Conservation (phyloP, 2,113 vertebrate genomes). For the Tichodroma muraria region DNA sequence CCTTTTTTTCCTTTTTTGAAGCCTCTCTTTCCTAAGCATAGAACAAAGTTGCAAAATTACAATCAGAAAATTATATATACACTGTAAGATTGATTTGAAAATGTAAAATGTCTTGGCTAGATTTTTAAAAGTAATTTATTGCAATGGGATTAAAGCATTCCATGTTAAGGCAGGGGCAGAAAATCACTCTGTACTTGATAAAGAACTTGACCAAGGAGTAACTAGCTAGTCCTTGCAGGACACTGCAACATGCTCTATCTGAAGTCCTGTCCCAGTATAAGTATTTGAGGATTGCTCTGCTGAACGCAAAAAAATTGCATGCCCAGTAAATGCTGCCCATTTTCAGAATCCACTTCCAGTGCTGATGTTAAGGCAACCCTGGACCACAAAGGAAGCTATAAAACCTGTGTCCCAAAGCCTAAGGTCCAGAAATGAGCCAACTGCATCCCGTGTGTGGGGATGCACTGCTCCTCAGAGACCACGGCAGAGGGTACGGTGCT, state of each 20-base stretch:
- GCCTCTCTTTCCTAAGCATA: conserved; percentile 79
- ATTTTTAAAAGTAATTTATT: not conserved
- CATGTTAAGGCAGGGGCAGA: not conserved
- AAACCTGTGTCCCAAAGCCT: not conserved
- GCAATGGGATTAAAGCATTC: not conserved
- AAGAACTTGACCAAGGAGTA: not conserved
- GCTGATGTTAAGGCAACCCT: not conserved
- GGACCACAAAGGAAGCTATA: not conserved
- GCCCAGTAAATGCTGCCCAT: not conserved
- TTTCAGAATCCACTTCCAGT: not conserved
- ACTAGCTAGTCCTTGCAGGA: not conserved
- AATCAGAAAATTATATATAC: not conserved
- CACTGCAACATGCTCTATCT: not conserved
- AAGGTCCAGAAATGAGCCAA: not conserved
- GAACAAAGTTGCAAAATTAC: not conserved
- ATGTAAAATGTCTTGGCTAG: not conserved
- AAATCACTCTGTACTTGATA: not conserved
- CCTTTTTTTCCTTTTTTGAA: conserved; percentile 84
- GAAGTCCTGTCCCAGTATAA: not conserved
- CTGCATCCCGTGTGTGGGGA: not conserved
- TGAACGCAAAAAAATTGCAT: not conserved
- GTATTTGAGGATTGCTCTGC: not conserved
- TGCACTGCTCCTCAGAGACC: not conserved
- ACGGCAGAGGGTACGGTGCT: rapidly evolving
- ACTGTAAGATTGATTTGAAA: not conserved